These are phyloP conservation scores for Peromyscus attwateri DNA, from an alignment of 2,797 vertebrate species.

Conservation along the genomic window DNA sequence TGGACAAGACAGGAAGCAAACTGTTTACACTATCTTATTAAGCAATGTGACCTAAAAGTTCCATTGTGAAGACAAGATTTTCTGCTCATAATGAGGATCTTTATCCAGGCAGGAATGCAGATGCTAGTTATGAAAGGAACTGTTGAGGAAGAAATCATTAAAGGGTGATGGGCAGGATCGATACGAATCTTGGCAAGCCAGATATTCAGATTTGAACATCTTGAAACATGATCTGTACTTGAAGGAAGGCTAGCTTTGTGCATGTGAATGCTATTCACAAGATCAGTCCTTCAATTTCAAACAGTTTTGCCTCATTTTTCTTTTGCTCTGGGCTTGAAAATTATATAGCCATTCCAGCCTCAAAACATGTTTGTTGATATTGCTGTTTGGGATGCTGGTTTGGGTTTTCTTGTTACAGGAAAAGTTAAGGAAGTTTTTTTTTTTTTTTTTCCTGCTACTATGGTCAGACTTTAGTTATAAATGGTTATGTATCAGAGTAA, in stretches of 20 bases:
- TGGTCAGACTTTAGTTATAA: neutral
- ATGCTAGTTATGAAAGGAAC: neutral
- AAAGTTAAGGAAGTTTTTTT: neutral
- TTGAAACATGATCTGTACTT: neutral
- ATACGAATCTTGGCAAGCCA: neutral
- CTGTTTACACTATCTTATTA: neutral
- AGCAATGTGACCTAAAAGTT: neutral
- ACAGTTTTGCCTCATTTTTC: neutral
- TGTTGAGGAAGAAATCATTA: neutral
- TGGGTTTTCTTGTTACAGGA: neutral
- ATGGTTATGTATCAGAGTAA: neutral
- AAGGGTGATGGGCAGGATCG: neutral
- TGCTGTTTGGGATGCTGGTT: neutral
- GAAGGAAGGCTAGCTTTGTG: neutral
- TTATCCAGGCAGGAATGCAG: neutral
- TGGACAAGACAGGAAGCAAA: neutral
- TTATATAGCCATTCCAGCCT: neutral
- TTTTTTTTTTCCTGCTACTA: neutral
- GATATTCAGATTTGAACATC: neutral
- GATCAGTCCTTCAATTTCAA: neutral
- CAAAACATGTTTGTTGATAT: neutral
- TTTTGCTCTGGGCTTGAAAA: neutral
- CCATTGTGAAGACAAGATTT: neutral
- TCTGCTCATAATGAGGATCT: neutral
- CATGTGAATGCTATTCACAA: neutral